Conservation (phyloP, 2,888 invertebrate genomes). For the Cerastis rubricosa region DNA sequence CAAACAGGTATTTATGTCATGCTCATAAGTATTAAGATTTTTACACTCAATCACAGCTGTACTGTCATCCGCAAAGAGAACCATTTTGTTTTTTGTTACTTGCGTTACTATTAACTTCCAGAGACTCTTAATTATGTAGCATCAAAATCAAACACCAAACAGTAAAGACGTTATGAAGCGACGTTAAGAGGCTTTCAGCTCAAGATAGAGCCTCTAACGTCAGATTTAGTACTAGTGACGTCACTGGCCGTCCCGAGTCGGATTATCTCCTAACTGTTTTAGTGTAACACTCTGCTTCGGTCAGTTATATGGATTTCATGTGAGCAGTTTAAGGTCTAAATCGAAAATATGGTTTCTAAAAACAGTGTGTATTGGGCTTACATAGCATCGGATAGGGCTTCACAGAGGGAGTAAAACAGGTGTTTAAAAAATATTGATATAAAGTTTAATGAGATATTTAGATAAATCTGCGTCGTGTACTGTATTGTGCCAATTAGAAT, state of each 20-base stretch:
- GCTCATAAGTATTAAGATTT: too few species aligned
- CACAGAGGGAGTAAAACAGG: not conserved
- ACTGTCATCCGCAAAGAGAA: too few species aligned
- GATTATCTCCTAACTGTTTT: constrained; percentile 47
- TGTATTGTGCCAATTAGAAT: not conserved
- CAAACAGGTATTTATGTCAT: too few species aligned
- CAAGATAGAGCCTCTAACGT: constrained; percentile 43
- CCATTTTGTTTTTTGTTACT: too few species aligned
- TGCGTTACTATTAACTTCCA: too few species aligned
- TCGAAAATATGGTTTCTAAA: not conserved
- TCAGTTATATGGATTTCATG: constrained; percentile 5
- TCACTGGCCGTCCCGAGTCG: constrained; percentile 34
- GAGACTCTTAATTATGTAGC: not conserved
- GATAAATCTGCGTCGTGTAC: not conserved
- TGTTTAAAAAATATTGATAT: not conserved
- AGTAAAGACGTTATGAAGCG: constrained; percentile 32
- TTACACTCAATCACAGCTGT: too few species aligned
- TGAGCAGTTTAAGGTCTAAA: not conserved
- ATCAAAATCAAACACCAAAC: constrained; percentile 20
- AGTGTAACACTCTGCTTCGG: constrained; percentile 20
- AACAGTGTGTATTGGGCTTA: not conserved
- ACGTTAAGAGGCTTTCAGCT: constrained; percentile 46
- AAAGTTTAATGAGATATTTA: not conserved
- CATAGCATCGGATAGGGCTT: not conserved
- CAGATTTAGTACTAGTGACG: constrained; percentile 50